Evolutionary conservation across 1,140 invertebrate genomes (phyloP).

Genomic region (Lasioglossum albipes): DNA sequence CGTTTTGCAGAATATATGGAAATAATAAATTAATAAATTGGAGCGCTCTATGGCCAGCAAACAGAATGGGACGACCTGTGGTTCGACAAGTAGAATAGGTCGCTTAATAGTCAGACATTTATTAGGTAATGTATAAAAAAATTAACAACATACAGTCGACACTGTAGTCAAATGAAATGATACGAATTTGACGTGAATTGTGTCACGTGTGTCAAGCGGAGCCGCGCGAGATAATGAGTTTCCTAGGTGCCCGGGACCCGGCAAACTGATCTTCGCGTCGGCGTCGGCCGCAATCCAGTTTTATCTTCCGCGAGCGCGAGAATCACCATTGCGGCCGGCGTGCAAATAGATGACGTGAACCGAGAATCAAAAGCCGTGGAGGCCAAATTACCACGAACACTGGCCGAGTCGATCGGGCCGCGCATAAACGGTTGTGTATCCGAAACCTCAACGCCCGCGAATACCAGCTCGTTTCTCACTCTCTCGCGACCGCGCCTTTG

Average conservation of each 20-base stretch:
- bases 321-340: conserved; percentile 12
- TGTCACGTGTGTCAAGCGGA: too few relatives aligned
- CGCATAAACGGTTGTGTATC: conserved; percentile 48
- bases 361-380: conserved; percentile 34
- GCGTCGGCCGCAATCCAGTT: not conserved
- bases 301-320: not conserved
- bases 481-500: not conserved
- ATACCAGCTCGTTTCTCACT: conserved; percentile 18
- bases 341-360: conserved; percentile 35
- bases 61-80: too few relatives aligned
- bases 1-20: too few relatives aligned
- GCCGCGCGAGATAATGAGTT: too few relatives aligned
- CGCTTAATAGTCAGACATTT: too few relatives aligned
- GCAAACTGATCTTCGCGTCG: not conserved
- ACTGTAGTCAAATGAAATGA: too few relatives aligned
- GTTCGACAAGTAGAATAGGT: too few relatives aligned
- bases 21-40: too few relatives aligned
- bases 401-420: conserved; percentile 31
- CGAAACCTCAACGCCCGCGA: conserved; percentile 47
- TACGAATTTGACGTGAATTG: too few relatives aligned
- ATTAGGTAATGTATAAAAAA: too few relatives aligned
- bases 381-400: conserved; percentile 49
- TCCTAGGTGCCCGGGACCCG: not conserved
- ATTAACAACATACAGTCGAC: too few relatives aligned
- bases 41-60: too few relatives aligned